Base-by-base conservation (phyloP, 2,113 vertebrate genomes). In the Pontoporia blainvillei region DNA sequence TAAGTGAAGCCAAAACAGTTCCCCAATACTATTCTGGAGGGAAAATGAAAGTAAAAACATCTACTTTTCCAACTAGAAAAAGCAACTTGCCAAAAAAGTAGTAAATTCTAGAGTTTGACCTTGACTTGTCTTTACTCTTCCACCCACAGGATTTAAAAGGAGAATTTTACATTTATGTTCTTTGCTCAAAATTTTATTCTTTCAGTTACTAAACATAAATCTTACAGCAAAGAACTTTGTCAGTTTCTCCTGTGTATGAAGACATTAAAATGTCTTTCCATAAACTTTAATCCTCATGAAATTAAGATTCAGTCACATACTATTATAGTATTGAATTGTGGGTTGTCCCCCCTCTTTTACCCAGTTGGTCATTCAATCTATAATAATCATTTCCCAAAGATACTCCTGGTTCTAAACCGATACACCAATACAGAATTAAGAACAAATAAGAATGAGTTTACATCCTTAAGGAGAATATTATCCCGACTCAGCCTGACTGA, bases 1-100 rank as follows among this genome's bases (percentile, higher is more conserved):
- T 0, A 97, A 96, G 34, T 84, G 27, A 90, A 98, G 82, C 21
- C 11, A 36, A 90, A 90, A 88, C 62, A 54, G 75, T 8, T 41
- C 86, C 69, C 64, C 52, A 18, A n/a, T 23, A 21, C 12, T 73
- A 36, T 49, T 69, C 27, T 93, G 18, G 10, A 59, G 79, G 82
- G 29, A 31, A 96, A 97, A 90, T 34, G 90, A 69, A 79, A 92
- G 1, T 9, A n/a, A 31, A 84, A 71, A 27, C 4, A 13, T 90
- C 20, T 86, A 52, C 17, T 34, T 90, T 90, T 7, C 78, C 29
- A 69, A 61, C 79, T 84, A 93, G 46, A 72, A 91, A 73, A 52
- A 96, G 7, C 79, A 97, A 88, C 7, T 7, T 0, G 27, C 0
- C 20, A 39, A 93, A 75, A 59, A 94, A 97, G 5, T 25, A 73